Base-by-base conservation (phyloP, 2,888 invertebrate species). In the Drosophila villosipedis region DNA sequence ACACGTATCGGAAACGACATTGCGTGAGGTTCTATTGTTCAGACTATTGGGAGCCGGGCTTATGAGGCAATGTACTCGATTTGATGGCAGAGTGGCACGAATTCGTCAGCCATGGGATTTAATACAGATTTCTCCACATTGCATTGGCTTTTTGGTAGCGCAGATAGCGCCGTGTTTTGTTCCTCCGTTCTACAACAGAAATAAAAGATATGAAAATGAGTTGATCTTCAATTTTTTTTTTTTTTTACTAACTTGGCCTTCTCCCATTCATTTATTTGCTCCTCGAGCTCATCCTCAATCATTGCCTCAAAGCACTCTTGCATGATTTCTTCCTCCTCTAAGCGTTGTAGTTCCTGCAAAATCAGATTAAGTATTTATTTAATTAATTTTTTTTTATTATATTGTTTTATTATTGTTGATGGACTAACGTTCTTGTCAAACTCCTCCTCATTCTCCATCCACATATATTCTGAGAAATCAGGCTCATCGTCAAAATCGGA, bases 391-490 rank as follows among this genome's bases (percentile, higher is more conserved):
- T 25, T 25, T 16, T 7, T 16, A 2, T 4, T 28, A 28, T 35
- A 16, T 35, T 35, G 14, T 19, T 30, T 30, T 30, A 1, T 25
- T 37, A 19, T 43, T 41, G 12, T 22, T 2, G 25, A 55, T 33
- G 0, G 0, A 76, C 87, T 83, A 93, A 97, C 98, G 95, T 97
- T 96, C 93, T 97, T 97, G 91, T 98, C 98, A 92, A 98, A 98
- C 91, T 98, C 98, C 90, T 98, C 98, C 91, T 98, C 97, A 89
- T 97, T 96, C 92, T 98, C 98, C 98, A 98, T 98, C 98, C 98
- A 98, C 95, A 98, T 95, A 91, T 97, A 98, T 90, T 98, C 98
- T 0, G 97, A 96, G 92, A 98, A 98, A 93, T 98, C 97, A 62
- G 91, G 91, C 71, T 92, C 92, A 73, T 92, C 92, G 66, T 91